phyloP scores from a whole-genome alignment of 2,797 vertebrate species.

The Cirrhinus mrigala region DNA sequence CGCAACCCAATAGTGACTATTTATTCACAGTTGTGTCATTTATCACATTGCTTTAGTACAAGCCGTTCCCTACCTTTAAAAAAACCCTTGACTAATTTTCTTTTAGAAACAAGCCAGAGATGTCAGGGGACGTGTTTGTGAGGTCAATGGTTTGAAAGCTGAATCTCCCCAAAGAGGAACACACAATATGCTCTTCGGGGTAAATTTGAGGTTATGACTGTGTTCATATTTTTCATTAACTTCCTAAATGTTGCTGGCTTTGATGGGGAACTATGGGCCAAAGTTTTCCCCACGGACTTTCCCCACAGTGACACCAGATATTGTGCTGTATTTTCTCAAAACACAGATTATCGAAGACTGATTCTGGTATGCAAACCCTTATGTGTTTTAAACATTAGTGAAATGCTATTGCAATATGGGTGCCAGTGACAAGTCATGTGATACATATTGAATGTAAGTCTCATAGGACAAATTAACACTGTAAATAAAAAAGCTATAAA shows the following conservation, averaged over 20 bases:
- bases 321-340: slow-evolving; percentile 41
- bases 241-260: slow-evolving; percentile 31
- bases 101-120: slow-evolving; percentile 49
- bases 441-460: not conserved
- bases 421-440: not conserved
- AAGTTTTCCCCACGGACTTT: slow-evolving; percentile 50
- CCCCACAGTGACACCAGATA: slow-evolving; percentile 21
- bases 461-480: not conserved
- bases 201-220: slow-evolving; percentile 44
- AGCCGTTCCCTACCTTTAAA: not conserved
- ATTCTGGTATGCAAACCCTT: not conserved
- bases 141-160: slow-evolving; percentile 37
- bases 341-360: slow-evolving; percentile 25
- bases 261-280: slow-evolving; percentile 37
- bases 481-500: not conserved
- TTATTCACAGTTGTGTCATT: not conserved
- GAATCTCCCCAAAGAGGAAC: slow-evolving; percentile 39
- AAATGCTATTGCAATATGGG: not conserved
- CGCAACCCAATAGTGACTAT: not conserved
- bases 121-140: slow-evolving; percentile 1
- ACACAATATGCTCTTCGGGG: slow-evolving; percentile 36
- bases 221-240: slow-evolving; percentile 18
- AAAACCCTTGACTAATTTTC: slow-evolving; percentile 27
- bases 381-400: not conserved
- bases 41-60: slow-evolving; percentile 10